phyloP scores from a whole-genome alignment of 2,113 vertebrate genomes.

The Pluvianellus socialis region DNA sequence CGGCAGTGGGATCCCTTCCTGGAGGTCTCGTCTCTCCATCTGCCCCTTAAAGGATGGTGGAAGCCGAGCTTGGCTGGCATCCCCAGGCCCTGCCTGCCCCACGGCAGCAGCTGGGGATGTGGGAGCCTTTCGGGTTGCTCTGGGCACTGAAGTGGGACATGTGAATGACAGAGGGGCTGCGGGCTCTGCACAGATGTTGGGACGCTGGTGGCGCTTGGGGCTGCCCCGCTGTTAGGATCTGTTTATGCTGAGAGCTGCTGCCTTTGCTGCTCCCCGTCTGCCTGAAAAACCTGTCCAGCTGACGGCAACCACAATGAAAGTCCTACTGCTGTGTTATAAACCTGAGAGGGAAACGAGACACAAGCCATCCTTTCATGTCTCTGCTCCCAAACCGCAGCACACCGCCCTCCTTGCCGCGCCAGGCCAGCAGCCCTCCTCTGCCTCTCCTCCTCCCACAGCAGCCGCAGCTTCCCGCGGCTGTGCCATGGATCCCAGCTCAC shows the following conservation, averaged over 20 bases:
- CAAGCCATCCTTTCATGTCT: neutral
- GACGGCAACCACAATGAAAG: neutral
- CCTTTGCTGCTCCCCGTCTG: neutral
- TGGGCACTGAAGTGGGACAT: neutral
- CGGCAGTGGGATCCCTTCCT: neutral
- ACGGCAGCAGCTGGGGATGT: neutral
- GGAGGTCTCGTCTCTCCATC: neutral
- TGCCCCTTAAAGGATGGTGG: too few species aligned
- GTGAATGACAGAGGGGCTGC: neutral
- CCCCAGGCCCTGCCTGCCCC: neutral
- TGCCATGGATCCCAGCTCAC: neutral
- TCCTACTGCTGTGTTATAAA: neutral
- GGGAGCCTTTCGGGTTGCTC: neutral
- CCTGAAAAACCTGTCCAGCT: neutral
- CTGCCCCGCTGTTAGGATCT: too few species aligned
- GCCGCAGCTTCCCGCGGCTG: neutral
- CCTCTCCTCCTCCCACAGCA: neutral
- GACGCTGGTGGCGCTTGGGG: neutral
- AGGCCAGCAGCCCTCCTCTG: neutral
- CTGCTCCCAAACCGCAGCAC: neutral
- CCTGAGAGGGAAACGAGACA: neutral
- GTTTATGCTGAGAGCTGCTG: neutral
- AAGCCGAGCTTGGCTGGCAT: neutral
- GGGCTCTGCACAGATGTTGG: neutral
- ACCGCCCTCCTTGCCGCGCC: accelerated